phyloP scores from a whole-genome alignment of 1,140 invertebrate genomes.

The Diachasma alloeum region DNA sequence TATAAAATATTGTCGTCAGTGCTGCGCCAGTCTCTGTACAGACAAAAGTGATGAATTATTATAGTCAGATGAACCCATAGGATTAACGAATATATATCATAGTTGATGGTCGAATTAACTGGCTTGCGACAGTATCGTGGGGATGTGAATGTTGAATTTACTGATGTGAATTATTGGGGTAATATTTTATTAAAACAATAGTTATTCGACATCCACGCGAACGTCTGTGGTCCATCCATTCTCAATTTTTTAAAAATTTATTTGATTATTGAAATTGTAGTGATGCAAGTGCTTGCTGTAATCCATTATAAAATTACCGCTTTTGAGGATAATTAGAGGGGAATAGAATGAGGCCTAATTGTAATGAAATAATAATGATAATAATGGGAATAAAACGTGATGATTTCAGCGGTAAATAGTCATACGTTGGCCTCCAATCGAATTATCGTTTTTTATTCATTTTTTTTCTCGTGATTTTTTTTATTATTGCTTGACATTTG shows the following conservation, averaged over 20 bases:
- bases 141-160: no score
- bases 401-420: background rate
- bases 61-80: background rate
- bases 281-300: background rate
- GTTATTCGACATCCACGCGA: background rate
- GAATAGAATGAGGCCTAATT: background rate
- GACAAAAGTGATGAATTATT: slow-evolving; percentile 16
- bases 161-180: background rate
- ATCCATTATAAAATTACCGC: background rate
- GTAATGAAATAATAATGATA: slow-evolving; percentile 3
- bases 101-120: background rate
- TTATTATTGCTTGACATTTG: background rate
- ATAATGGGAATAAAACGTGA: background rate
- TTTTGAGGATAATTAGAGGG: background rate
- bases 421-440: background rate
- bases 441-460: background rate
- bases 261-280: background rate
- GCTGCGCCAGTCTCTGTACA: slow-evolving; percentile 28
- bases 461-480: background rate
- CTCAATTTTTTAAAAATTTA: background rate
- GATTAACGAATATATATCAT: background rate
- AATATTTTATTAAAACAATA: background rate
- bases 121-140: no score
- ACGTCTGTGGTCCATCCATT: background rate
- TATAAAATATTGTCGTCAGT: slow-evolving; percentile 1